Base-by-base conservation (phyloP, 2,888 invertebrate genomes). In the Sesia bembeciformis region DNA sequence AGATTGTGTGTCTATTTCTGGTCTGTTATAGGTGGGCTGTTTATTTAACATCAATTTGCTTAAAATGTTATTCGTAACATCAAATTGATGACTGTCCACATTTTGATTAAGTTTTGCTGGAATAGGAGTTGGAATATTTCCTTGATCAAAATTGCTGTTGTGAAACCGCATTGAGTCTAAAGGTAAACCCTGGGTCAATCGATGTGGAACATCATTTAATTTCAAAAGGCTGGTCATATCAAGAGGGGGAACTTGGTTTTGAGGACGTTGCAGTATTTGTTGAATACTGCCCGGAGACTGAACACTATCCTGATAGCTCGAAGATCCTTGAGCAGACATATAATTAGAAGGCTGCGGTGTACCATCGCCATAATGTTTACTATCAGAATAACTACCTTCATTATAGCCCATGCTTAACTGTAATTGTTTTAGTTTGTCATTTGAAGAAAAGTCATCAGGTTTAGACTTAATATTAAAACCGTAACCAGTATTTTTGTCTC, bases 81-180 rank as follows among this genome's bases (percentile, higher is more conserved):
- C 90, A 57, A 89, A 59, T 57, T 87, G 84, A 58, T 90, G 90
- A 59, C 77, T 82, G 1, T 77, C 81, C 8, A 90, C 76, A 56
- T 90, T 85, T 74, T 89, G 90, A 64, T 90, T 90, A 0, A 90
- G 65, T 65, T 78, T 74, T 49, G 74, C 58, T 3, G 89, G 87
- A 40, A 87, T 61, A 7, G 76, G 74, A 46, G 82, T 78, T 4
- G 86, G 81, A 59, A 88, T 65, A 46, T 59, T 66, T 39, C 67
- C 65, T 60, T 81, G 80, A 49, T 88, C 84, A 63, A 74, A 84
- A 60, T 84, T 82, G 40, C 67, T 70, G 43, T 76, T 81, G 51
- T 79, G 73, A 49, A 79, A 60, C 53, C 79, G 72, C 4, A 78
- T 60, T 2, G 76, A 61, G 57, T 84, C 81, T 38, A 68, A 65